Conservation (phyloP, 2,888 invertebrate genomes). For the Urechis unicinctus region DNA sequence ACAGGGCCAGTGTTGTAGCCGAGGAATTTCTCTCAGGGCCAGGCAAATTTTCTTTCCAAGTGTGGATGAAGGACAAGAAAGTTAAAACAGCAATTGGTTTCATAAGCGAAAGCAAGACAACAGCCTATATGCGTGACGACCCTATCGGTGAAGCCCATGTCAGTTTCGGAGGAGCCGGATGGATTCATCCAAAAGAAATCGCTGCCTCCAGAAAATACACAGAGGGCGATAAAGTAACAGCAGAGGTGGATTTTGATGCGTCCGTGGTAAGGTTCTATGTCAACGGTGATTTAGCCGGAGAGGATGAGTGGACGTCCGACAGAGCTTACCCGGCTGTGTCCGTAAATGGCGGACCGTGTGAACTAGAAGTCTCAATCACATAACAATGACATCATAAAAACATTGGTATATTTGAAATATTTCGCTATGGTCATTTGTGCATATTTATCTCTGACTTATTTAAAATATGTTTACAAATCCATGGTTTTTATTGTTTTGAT, state of each 20-base stretch:
- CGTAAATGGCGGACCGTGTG: slow-evolving; percentile 7
- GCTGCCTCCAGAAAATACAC: slow-evolving; percentile 1
- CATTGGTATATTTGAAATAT: too few relatives aligned
- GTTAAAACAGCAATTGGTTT: slow-evolving; percentile 8
- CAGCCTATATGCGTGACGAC: slow-evolving; percentile 8
- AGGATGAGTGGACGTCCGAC: slow-evolving; percentile 2
- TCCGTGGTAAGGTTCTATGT: slow-evolving; percentile 3
- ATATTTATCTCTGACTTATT: too few relatives aligned
- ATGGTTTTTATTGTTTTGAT: too few relatives aligned
- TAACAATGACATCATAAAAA: too few relatives aligned
- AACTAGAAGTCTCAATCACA: slow-evolving; percentile 2
- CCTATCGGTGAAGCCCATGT: slow-evolving; percentile 1
- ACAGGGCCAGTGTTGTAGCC: background rate
- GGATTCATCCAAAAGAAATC: slow-evolving; percentile 10
- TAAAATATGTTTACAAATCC: too few relatives aligned
- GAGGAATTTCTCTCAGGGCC: background rate
- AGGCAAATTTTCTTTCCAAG: slow-evolving; percentile 1
- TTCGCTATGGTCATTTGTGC: too few relatives aligned
- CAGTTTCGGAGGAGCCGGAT: slow-evolving; percentile 10
- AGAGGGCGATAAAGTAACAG: slow-evolving; percentile 5
- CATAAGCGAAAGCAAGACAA: slow-evolving; percentile 4
- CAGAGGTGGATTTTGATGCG: slow-evolving; percentile 5
- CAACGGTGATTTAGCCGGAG: slow-evolving; percentile 3
- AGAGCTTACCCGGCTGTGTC: slow-evolving; percentile 5
- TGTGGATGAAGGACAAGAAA: slow-evolving; percentile 6